Conservation (phyloP, 2,888 invertebrate genomes). For the Brenthis ino region DNA sequence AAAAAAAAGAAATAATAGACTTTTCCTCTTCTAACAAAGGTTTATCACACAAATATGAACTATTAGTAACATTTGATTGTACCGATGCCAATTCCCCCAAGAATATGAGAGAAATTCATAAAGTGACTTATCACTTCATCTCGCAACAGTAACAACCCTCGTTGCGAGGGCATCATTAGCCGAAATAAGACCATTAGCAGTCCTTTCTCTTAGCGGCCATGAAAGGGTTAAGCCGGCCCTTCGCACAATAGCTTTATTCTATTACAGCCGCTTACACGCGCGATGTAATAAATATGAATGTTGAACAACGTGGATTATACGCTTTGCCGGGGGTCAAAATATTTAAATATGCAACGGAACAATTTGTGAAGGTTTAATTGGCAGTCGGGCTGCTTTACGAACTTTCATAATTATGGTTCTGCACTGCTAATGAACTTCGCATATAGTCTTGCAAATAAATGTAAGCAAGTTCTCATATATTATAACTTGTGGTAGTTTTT, state of each 20-base stretch:
- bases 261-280: conserved; percentile 78
- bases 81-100: conserved; percentile 44
- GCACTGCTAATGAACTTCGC: conserved; percentile 35
- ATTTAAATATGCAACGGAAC: conserved; percentile 77
- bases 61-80: conserved; percentile 28
- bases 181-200: conserved; percentile 81
- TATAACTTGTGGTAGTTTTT: neutral
- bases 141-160: conserved; percentile 70
- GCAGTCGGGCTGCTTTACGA: conserved; percentile 30
- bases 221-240: conserved; percentile 80
- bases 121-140: conserved; percentile 78
- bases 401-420: conserved; percentile 47
- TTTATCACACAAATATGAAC: conserved; percentile 3
- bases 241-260: conserved; percentile 77
- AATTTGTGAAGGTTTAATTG: conserved; percentile 80
- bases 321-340: conserved; percentile 80
- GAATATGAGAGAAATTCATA: conserved; percentile 67
- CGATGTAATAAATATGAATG: conserved; percentile 82
- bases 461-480: neutral
- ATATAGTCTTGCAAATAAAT: conserved; percentile 1
- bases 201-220: conserved; percentile 77
- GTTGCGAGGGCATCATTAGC: conserved; percentile 73
- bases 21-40: too few species aligned
- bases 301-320: conserved; percentile 77
- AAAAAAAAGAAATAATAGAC: too few species aligned